Conservation (phyloP, 2,888 invertebrate species). For the Tricholauxania praeusta region DNA sequence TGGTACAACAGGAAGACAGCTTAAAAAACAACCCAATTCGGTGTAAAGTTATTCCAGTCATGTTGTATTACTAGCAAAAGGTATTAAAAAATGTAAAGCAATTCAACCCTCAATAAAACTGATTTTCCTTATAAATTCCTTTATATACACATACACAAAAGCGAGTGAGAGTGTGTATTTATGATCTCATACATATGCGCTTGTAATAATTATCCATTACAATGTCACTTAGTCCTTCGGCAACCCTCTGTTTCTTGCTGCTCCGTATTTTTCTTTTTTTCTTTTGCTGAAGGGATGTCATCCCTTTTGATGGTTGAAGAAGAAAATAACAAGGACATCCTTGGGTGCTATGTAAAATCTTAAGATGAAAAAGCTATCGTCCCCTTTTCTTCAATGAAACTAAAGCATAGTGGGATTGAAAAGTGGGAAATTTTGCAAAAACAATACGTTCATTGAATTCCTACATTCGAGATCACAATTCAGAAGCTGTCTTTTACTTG, state of each 20-base stretch:
- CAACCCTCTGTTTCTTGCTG: constrained; percentile 13
- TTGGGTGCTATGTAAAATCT: constrained; percentile 25
- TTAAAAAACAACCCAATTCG: too few relatives aligned
- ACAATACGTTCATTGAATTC: too few relatives aligned
- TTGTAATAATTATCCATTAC: constrained; percentile 37
- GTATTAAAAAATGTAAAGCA: too few relatives aligned
- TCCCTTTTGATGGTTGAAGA: constrained; percentile 5
- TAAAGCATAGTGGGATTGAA: background rate
- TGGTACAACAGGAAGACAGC: too few relatives aligned
- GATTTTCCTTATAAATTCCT: too few relatives aligned
- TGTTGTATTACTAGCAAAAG: too few relatives aligned
- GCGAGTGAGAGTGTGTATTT: too few relatives aligned
- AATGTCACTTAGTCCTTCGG: constrained; percentile 29
- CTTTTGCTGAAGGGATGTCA: constrained; percentile 5
- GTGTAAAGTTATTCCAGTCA: too few relatives aligned
- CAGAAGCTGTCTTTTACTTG: too few relatives aligned
- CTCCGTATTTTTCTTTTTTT: background rate
- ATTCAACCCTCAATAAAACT: too few relatives aligned
- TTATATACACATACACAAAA: too few relatives aligned
- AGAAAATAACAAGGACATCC: constrained; percentile 29
- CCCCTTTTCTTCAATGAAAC: background rate
- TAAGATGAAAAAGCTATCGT: background rate
- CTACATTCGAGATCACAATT: too few relatives aligned
- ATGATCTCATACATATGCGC: background rate
- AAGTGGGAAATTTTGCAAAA: background rate